These are phyloP conservation scores for Melitaea cinxia DNA, from an alignment of 1,140 invertebrate genomes.

Conservation along the genomic window DNA sequence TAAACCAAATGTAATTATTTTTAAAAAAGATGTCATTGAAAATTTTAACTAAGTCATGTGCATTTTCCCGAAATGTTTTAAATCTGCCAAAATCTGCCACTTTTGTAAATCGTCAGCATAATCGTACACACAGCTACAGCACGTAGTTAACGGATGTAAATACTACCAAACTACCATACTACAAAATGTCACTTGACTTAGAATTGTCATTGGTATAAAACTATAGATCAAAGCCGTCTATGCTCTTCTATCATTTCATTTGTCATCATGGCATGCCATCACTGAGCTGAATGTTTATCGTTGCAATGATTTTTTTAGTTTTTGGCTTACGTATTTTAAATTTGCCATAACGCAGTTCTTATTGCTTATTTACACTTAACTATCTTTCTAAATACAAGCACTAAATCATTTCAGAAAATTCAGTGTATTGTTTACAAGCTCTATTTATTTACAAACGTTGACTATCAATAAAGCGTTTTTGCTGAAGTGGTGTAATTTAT, in stretches of 20 bases:
- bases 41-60: too few species aligned
- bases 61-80: too few species aligned
- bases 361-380: constrained; percentile 18
- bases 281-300: constrained; percentile 24
- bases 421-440: constrained; percentile 21
- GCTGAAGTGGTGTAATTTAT: constrained; percentile 14
- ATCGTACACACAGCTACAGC: too few species aligned
- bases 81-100: too few species aligned
- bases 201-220: too few species aligned
- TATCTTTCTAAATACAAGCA: constrained; percentile 18
- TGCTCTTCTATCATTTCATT: constrained; percentile 15
- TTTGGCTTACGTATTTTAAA: constrained; percentile 34
- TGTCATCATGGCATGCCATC: constrained; percentile 35
- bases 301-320: constrained; percentile 36
- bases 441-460: constrained; percentile 33
- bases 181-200: too few species aligned
- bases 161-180: too few species aligned
- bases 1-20: too few species aligned
- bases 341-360: constrained; percentile 25
- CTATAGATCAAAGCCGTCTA: constrained; percentile 1
- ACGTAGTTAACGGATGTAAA: too few species aligned
- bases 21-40: too few species aligned
- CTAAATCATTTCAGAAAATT: constrained; percentile 22
- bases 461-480: constrained; percentile 10
- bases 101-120: too few species aligned